A percentile compares a stretch with the other conserved stretches of the same genome.
phyloP scores from a whole-genome alignment of 2,888 invertebrate species.

The Eupithecia vulgata region DNA sequence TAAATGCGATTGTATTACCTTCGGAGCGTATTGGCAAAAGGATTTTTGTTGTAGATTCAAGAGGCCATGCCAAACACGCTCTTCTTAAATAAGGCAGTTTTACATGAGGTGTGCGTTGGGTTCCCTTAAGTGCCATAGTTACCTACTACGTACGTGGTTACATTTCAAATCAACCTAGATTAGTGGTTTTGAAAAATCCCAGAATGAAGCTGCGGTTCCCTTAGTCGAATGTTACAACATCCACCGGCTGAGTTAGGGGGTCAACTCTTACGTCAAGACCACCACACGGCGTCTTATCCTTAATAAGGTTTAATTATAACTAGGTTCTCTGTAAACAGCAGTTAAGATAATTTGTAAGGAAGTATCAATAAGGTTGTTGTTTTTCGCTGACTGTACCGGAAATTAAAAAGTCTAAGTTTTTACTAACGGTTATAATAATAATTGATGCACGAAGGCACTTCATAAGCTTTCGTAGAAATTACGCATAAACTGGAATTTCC shows the following conservation, averaged over 20 bases:
- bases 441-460: constrained; percentile 23
- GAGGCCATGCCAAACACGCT: too few relatives aligned
- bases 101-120: too few relatives aligned
- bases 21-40: too few relatives aligned
- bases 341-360: neutral
- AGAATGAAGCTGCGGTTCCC: too few relatives aligned
- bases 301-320: neutral
- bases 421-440: constrained; percentile 32
- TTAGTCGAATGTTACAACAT: neutral
- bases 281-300: neutral
- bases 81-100: too few relatives aligned
- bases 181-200: too few relatives aligned
- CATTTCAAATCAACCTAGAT: too few relatives aligned
- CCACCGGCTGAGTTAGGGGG: neutral
- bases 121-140: too few relatives aligned
- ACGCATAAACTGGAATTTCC: constrained; percentile 21
- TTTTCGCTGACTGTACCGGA: constrained; percentile 50
- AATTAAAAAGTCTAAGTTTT: constrained; percentile 52
- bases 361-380: neutral
- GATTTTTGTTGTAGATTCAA: too few relatives aligned
- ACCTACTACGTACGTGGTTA: too few relatives aligned
- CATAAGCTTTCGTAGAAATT: constrained; percentile 36
- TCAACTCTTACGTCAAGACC: neutral
- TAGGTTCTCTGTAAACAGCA: neutral
- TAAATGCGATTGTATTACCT: too few relatives aligned